phyloP scores from a whole-genome alignment of 2,797 vertebrate genomes.

The Cetoscarus ocellatus region DNA sequence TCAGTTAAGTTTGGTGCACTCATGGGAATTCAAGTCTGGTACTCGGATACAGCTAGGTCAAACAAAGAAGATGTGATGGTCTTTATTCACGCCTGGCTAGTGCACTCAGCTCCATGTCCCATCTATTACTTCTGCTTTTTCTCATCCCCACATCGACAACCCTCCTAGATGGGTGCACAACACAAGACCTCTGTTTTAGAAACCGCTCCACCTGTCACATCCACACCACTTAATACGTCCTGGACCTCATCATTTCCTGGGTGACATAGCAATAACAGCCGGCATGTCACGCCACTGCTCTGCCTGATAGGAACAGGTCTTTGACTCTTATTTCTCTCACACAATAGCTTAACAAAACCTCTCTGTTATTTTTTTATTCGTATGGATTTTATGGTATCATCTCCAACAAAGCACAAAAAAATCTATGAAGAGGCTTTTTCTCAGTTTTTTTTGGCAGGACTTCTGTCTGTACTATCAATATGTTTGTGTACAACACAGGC shows the following conservation, averaged over 20 bases:
- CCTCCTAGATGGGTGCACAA: not conserved
- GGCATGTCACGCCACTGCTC: constrained; percentile 19
- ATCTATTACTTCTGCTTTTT: constrained; percentile 1
- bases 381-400: constrained; percentile 13
- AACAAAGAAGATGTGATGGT: too few species aligned
- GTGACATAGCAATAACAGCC: constrained; percentile 31
- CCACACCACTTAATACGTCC: constrained; percentile 20
- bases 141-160: not conserved
- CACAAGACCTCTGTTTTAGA: not conserved
- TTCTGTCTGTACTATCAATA: constrained; percentile 6
- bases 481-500: not conserved
- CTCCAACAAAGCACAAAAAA: constrained; percentile 13
- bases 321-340: constrained; percentile 13
- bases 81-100: too few species aligned
- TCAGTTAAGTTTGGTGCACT: too few species aligned
- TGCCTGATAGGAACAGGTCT: constrained; percentile 3
- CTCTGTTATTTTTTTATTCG: not conserved
- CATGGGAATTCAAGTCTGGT: too few species aligned
- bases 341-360: not conserved
- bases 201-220: constrained; percentile 21
- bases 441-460: constrained; percentile 14
- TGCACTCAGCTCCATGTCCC: too few species aligned
- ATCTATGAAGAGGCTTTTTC: constrained; percentile 16
- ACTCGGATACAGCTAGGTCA: too few species aligned
- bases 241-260: constrained; percentile 30